Evolutionary conservation across 2,888 invertebrate genomes (phyloP).

Genomic region (Hartigia nigra): DNA sequence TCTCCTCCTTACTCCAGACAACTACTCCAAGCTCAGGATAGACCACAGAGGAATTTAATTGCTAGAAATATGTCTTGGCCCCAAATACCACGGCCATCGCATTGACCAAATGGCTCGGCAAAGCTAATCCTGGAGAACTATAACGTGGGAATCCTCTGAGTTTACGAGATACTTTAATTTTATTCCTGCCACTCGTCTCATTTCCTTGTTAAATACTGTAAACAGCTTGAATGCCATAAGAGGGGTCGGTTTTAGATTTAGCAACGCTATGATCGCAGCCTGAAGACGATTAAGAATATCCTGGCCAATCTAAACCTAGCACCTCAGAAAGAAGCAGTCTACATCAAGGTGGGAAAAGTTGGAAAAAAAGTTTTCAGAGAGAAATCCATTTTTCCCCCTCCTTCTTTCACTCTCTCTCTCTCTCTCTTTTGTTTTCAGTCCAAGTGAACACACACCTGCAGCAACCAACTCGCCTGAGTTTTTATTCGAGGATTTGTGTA

Average conservation of each 20-base stretch:
- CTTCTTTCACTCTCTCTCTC: conserved; percentile 20
- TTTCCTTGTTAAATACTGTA: neutral
- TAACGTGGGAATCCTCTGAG: neutral
- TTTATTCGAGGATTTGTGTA: conserved; percentile 32
- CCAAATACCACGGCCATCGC: conserved; percentile 1
- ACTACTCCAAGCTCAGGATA: neutral
- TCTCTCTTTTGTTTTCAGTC: conserved; percentile 17
- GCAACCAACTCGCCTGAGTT: conserved; percentile 21
- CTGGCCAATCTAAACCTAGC: neutral
- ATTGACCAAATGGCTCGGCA: conserved; percentile 39
- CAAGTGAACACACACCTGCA: neutral
- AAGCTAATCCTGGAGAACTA: conserved; percentile 35
- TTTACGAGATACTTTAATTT: neutral
- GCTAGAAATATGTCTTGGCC: conserved; percentile 38
- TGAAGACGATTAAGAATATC: neutral
- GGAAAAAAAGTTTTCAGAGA: conserved; percentile 1
- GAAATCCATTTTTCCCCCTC: neutral
- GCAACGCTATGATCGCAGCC: neutral
- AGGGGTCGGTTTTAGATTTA: neutral
- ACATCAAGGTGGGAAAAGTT: neutral
- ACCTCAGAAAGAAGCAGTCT: neutral
- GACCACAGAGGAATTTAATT: conserved; percentile 31
- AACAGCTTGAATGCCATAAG: neutral
- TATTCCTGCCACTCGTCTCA: neutral
- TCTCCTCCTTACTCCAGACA: neutral